Percentiles rank a stretch among this genome's conserved stretches.
Evolutionary conservation across 2,888 invertebrate genomes (phyloP).

Genomic region (Ramazzottius varieornatus): DNA sequence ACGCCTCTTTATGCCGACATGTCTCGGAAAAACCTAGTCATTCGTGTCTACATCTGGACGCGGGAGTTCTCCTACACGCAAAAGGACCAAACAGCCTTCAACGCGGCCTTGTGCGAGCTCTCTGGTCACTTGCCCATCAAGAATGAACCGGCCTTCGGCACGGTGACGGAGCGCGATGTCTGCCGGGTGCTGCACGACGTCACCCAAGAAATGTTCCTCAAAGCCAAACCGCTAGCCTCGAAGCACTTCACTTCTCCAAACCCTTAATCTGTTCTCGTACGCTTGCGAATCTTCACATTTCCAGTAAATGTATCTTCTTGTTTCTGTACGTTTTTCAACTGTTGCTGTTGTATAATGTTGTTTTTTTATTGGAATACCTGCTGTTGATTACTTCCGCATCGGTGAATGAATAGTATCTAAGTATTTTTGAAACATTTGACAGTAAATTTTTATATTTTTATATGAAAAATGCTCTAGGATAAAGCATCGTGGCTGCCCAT

Average conservation of each 20-base stretch:
- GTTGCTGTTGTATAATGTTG: neutral
- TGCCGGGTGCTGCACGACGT: conserved; percentile 12
- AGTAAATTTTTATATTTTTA: no score
- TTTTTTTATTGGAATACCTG: neutral
- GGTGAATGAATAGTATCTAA: no score
- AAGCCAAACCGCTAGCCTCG: neutral
- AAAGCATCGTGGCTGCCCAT: no score
- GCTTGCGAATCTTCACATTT: no score
- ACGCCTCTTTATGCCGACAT: conserved; percentile 15
- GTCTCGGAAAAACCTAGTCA: conserved; percentile 28
- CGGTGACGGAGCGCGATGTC: conserved; percentile 14
- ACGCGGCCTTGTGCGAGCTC: conserved; percentile 47
- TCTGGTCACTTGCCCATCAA: conserved; percentile 46
- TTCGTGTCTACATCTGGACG: conserved; percentile 34
- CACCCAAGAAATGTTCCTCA: conserved; percentile 12
- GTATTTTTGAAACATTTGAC: neutral
- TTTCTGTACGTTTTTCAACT: neutral
- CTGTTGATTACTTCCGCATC: no score
- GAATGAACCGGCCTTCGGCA: conserved; percentile 15
- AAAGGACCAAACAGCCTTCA: conserved; percentile 33
- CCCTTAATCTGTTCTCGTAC: no score
- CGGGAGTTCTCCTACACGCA: conserved; percentile 23
- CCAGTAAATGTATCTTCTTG: neutral
- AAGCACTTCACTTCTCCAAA: neutral
- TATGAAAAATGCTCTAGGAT: no score